Base-by-base conservation (phyloP, 2,888 invertebrate species). In the Caenorhabditis imperialis region DNA sequence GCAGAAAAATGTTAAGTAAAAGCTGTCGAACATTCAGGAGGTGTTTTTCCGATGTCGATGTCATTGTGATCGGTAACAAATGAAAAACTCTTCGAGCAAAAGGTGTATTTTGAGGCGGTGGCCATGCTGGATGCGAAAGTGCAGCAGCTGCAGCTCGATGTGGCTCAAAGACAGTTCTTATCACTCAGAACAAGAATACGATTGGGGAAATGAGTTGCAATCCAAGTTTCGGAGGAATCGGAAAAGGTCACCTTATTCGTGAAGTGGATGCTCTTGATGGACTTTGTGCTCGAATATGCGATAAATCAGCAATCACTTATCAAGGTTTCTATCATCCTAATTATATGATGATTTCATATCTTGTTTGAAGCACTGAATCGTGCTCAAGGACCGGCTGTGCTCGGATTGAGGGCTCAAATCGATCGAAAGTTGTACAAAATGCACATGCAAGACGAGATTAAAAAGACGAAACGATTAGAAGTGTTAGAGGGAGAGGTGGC, bases 151-250 rank as follows among this genome's bases (percentile, higher is more conserved):
- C 95, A 1, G 92, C 93, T 1, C 90, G 95, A 85, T 93, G 94
- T 92, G 94, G 94, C 8, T 92, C 92, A 0, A 75, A 69, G 53
- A 94, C 94, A 0, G 88, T 94, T 50, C 90, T 95, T 33, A 90
- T 95, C 8, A 95, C 94, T 0, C 94, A 95, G 84, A 94, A 94
- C 85, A 91, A 92, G 82, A 92, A 92, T 81, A 94, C 94, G 2
- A 92, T 95, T 75, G 95, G 94, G 27, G 94, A 94, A 89, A 95
- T 95, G 95, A 81, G 81, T 0, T 95, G 95, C 86, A 95, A 95
- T 90, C 95, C 95, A 20, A 93, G 94, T 0, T 95, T 95, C 90
- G 95, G 95, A 25, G 95, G 95, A 7, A 93, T 95, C 81, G 95
- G 94, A 0, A 95, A 95, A 89, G 94, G 86, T 81, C 83, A 83